Evolutionary conservation across 2,113 vertebrate genomes (phyloP), one percentile per base, ranked within the genome.

Genomic region (Dasyurus viverrinus): DNA sequence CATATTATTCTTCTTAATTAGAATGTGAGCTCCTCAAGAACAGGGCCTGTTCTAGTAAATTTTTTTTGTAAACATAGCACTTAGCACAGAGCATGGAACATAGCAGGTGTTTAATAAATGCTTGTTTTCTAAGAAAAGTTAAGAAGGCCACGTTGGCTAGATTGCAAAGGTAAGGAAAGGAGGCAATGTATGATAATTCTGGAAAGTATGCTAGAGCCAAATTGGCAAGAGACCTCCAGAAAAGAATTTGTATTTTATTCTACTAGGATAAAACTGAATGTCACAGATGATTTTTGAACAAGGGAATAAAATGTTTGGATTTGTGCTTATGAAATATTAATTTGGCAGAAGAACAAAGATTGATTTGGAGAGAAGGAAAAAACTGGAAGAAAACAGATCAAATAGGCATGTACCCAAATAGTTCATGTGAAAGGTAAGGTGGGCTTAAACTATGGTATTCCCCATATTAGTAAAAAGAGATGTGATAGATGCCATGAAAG

Each of bases 241-340:
- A 42, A 84, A 23, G 36, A 84, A 19, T 84, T 42, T 84, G 19
- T 84, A 84, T 42, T 42, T 84, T 84, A 84, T 84, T 26, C n/a
- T 84, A 84, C 19, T 84, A 19, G 36, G 7, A 42, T 42, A 84
- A 84, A 84, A 84, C n/a, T 42, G 36, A 16, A 3, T 19, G 30
- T 5, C 36, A n/a, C 36, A 76, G 60, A 76, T 76, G 2, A 84
- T 42, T 84, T 84, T 84, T 89, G 96, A 95, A 96, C 0, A 91
- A 93, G 30, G 91, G 94, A 97, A 95, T 92, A 23, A 95, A 95
- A 97, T n/a, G 7, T 96, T 96, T 90, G 95, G 42, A 94, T 42
- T 42, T 96, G 47, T 92, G 47, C 53, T 54, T 92, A 54, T 91
- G 24, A 92, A 42, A 91, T 89, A 91, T 90, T 42, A 76, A 76